These are phyloP conservation scores for Drosophila nigricruria DNA, from an alignment of 2,888 invertebrate species.

Conservation along the genomic window DNA sequence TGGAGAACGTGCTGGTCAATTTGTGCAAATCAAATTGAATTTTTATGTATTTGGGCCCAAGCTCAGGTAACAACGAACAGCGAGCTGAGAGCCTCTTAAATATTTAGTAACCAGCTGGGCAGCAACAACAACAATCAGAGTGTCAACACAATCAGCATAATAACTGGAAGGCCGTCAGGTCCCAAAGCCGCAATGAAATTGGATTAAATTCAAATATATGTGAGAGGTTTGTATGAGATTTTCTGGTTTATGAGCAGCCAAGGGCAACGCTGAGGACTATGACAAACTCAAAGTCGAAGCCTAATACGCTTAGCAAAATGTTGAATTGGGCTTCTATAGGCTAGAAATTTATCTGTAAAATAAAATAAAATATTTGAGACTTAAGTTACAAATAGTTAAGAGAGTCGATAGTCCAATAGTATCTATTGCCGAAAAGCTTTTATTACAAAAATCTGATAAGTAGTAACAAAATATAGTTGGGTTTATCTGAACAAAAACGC, in stretches of 20 bases:
- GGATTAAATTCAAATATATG: conserved; percentile 71
- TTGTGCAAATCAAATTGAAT: conserved; percentile 51
- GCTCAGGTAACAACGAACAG: conserved; percentile 1
- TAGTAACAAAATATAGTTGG: conserved; percentile 20
- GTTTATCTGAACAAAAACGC: neutral
- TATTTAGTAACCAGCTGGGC: conserved; percentile 51
- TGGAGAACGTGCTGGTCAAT: conserved; percentile 38
- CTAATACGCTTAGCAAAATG: neutral
- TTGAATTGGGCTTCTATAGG: neutral
- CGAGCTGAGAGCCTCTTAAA: conserved; percentile 51
- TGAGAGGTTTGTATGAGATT: conserved; percentile 31
- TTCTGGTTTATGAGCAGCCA: conserved; percentile 21
- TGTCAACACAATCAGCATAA: conserved; percentile 77
- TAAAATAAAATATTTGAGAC: neutral
- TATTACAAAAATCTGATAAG: neutral
- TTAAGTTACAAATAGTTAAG: neutral
- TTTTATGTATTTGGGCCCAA: conserved; percentile 52
- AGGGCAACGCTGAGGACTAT: conserved; percentile 17
- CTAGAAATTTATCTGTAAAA: neutral
- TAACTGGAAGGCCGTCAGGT: conserved; percentile 47
- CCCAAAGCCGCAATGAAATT: conserved; percentile 61
- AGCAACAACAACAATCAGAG: conserved; percentile 55
- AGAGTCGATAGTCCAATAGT: too few relatives aligned
- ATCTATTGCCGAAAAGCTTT: neutral
- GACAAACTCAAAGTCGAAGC: conserved; percentile 34